Percentiles rank a stretch among this genome's conserved stretches.
Evolutionary conservation across 2,113 vertebrate species (phyloP).

Genomic region (Pelobates fuscus): DNA sequence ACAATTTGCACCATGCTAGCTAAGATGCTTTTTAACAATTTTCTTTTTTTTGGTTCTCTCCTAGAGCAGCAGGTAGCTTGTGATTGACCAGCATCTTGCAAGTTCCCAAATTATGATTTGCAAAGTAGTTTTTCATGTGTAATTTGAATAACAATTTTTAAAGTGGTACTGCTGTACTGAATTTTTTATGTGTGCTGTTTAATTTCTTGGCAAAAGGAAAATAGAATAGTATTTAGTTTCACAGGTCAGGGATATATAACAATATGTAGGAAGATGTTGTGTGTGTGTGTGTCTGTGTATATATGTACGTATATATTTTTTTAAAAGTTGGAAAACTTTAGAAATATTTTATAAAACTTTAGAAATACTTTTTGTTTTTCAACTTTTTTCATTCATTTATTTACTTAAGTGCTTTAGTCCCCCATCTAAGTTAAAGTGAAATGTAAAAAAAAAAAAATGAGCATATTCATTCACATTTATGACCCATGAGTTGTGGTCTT

Average conservation of each 20-base stretch:
- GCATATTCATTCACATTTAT: too few species aligned
- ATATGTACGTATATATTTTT: too few species aligned
- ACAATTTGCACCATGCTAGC: slow-evolving; percentile 52
- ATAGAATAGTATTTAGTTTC: slow-evolving; percentile 23
- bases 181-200: slow-evolving; percentile 32
- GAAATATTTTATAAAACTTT: too few species aligned
- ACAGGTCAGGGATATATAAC: neutral
- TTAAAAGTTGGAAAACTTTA: too few species aligned
- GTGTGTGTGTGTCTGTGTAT: too few species aligned
- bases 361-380: too few species aligned
- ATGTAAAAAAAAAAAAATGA: too few species aligned
- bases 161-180: slow-evolving; percentile 29
- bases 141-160: slow-evolving; percentile 52
- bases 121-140: slow-evolving; percentile 49
- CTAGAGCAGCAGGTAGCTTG: slow-evolving; percentile 48
- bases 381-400: too few species aligned
- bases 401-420: too few species aligned
- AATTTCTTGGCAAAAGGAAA: slow-evolving; percentile 31
- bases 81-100: slow-evolving; percentile 52
- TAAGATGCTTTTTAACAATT: slow-evolving; percentile 52
- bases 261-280: too few species aligned
- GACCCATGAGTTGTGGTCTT: too few species aligned
- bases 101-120: slow-evolving; percentile 51
- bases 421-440: too few species aligned
- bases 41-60: slow-evolving; percentile 49